Conservation (phyloP, 2,888 invertebrate genomes). For the Torymus texanus region DNA sequence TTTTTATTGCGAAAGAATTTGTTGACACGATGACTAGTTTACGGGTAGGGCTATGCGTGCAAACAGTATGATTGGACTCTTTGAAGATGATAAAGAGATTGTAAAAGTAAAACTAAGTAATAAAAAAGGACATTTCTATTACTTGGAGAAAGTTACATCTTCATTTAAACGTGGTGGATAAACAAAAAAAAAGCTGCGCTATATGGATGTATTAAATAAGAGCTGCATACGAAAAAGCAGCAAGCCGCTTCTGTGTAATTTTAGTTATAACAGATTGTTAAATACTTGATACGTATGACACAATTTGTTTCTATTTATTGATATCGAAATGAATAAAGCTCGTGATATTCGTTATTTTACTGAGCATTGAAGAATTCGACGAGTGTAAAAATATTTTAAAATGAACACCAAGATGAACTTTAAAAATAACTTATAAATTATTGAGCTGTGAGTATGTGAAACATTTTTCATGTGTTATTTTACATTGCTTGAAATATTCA, state of each 20-base stretch:
- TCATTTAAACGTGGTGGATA: slow-evolving; percentile 48
- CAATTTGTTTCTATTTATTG: slow-evolving; percentile 4
- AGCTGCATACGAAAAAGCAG: slow-evolving; percentile 44
- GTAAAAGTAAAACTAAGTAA: slow-evolving; percentile 42
- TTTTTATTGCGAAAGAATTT: slow-evolving; percentile 48
- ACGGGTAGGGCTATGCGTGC: slow-evolving; percentile 48
- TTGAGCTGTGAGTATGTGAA: slow-evolving; percentile 7
- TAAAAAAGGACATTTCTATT: slow-evolving; percentile 41
- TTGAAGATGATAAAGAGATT: slow-evolving; percentile 42
- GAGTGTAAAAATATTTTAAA: slow-evolving; percentile 28
- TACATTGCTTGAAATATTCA: slow-evolving; percentile 12
- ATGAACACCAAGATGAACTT: slow-evolving; percentile 31
- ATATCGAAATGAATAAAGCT: no score
- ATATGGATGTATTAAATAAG: slow-evolving; percentile 51
- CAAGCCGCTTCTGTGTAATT: slow-evolving; percentile 27
- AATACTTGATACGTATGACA: slow-evolving; percentile 29
- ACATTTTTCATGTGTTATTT: slow-evolving; percentile 14
- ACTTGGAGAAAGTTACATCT: slow-evolving; percentile 42
- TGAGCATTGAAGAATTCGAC: slow-evolving; percentile 22
- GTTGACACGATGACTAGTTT: slow-evolving; percentile 53
- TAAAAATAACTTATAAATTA: slow-evolving; percentile 18
- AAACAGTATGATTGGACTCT: slow-evolving; percentile 48
- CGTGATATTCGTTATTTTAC: slow-evolving; percentile 21
- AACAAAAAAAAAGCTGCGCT: slow-evolving; percentile 43
- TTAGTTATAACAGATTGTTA: slow-evolving; percentile 27